phyloP scores from a whole-genome alignment of 1,140 invertebrate species.

The Micrasema longulum region DNA sequence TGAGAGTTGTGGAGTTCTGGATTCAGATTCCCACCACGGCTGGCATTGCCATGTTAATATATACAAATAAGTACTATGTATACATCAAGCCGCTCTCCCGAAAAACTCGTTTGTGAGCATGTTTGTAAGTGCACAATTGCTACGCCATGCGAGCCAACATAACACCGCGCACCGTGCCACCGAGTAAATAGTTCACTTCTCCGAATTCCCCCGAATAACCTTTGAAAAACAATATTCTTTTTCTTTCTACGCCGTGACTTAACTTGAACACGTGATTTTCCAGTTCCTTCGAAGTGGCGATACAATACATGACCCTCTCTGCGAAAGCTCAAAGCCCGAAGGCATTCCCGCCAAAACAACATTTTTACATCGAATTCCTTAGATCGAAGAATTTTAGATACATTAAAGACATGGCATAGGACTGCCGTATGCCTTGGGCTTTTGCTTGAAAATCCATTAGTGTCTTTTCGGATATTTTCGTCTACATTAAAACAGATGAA shows the following conservation, averaged over 20 bases:
- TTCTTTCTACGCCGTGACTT: constrained; percentile 19
- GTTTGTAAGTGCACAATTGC: constrained; percentile 27
- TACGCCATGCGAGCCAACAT: constrained; percentile 13
- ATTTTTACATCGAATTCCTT: constrained; percentile 6
- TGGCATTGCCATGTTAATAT: constrained; percentile 49
- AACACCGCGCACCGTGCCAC: constrained; percentile 24
- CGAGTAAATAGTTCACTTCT: constrained; percentile 1
- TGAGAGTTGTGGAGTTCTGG: constrained; percentile 10
- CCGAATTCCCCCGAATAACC: constrained; percentile 3
- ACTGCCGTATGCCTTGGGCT: too few relatives aligned
- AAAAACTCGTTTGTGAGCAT: constrained; percentile 54
- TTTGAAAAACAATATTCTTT: constrained; percentile 12
- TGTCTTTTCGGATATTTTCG: too few relatives aligned
- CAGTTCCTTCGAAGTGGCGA: background rate
- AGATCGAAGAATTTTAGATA: background rate
- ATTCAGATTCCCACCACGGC: constrained; percentile 48
- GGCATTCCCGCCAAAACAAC: constrained; percentile 39
- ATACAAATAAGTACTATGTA: constrained; percentile 50
- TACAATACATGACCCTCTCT: background rate
- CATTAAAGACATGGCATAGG: too few relatives aligned
- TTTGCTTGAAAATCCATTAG: too few relatives aligned
- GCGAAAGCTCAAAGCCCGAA: background rate
- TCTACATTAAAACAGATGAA: too few relatives aligned
- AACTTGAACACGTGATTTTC: background rate
- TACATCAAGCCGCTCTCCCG: constrained; percentile 47